Conservation (phyloP, 2,113 vertebrate species). For the Gorilla gorilla region DNA sequence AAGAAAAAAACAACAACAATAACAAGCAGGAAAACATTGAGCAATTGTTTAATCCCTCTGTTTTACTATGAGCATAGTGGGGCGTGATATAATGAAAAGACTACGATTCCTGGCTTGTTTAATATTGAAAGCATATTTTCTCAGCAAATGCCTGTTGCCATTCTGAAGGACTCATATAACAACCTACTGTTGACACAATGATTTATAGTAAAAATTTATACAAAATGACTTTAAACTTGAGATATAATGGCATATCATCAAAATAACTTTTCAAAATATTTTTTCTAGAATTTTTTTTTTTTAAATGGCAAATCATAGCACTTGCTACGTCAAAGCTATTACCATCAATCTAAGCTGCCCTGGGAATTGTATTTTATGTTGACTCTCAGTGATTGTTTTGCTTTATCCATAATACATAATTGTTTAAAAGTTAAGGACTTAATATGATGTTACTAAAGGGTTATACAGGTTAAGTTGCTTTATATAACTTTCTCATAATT, state of each 20-base stretch:
- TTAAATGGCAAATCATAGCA: background rate
- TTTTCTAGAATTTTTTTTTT: slow-evolving; percentile 13
- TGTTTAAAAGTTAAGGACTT: background rate
- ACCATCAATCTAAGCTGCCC: background rate
- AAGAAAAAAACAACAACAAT: background rate
- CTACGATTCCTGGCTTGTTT: background rate
- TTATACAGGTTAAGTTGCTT: background rate
- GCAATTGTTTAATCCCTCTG: background rate
- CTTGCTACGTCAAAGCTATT: background rate
- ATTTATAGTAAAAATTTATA: background rate
- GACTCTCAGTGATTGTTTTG: background rate
- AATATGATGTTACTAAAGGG: background rate
- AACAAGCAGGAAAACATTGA: background rate
- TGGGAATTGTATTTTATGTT: background rate
- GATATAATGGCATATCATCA: background rate
- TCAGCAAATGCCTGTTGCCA: background rate
- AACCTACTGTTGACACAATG: background rate
- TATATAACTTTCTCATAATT: background rate
- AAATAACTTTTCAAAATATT: slow-evolving; percentile 16
- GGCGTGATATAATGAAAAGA: background rate
- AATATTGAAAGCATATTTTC: background rate
- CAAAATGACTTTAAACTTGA: background rate
- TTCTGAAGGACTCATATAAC: background rate
- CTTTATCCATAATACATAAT: background rate
- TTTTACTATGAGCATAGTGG: background rate